phyloP scores from a whole-genome alignment of 2,797 vertebrate genomes.

The Pogoniulus pusillus region DNA sequence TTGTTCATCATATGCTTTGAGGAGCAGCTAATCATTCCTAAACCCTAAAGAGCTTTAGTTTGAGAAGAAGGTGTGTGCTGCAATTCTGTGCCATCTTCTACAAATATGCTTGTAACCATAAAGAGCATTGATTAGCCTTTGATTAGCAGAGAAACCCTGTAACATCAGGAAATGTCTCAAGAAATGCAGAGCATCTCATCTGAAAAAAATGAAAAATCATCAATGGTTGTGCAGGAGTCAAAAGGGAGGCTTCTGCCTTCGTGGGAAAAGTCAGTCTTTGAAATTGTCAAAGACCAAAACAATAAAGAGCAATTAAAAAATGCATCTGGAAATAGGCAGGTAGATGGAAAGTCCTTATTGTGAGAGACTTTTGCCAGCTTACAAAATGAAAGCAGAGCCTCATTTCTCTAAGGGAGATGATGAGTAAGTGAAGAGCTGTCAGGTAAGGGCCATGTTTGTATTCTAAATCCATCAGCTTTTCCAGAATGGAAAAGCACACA shows the following conservation, averaged over 20 bases:
- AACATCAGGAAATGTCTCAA: not conserved
- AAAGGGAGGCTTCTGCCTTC: not conserved
- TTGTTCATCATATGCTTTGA: not conserved
- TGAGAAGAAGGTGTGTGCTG: not conserved
- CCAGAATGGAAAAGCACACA: not conserved
- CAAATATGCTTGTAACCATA: not conserved
- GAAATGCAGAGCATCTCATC: not conserved
- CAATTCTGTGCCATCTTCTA: not conserved
- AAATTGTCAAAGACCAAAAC: not conserved
- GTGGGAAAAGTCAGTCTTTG: not conserved
- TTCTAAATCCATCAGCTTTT: not conserved
- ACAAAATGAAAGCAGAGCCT: not conserved
- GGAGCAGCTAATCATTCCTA: not conserved
- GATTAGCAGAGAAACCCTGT: not conserved
- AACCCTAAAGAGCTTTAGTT: not conserved
- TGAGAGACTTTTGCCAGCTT: not conserved
- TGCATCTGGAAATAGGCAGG: not conserved
- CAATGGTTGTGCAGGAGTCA: not conserved
- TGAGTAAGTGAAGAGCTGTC: not conserved
- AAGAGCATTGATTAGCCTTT: not conserved
- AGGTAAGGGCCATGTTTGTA: not conserved
- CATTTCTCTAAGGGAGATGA: not conserved
- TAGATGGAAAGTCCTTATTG: not conserved
- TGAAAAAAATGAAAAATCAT: not conserved
- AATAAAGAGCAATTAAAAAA: not conserved